Base-by-base conservation (phyloP, 2,113 vertebrate genomes). In the Dissostichus mawsoni region DNA sequence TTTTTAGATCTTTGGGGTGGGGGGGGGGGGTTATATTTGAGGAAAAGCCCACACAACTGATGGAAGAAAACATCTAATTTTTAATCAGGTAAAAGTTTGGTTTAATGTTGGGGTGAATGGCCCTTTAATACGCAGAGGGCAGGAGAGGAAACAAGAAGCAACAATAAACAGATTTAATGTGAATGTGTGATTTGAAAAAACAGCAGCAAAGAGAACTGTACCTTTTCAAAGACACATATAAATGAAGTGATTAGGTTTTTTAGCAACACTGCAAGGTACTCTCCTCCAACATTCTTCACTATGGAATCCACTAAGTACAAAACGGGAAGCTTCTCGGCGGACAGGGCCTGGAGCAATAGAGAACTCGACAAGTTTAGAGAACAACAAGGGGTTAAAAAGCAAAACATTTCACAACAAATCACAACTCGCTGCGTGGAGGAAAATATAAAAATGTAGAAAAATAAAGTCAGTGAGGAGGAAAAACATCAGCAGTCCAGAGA, bases 261-360 rank as follows among this genome's bases (percentile, higher is more conserved):
- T 99, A 97, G 98, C 96, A 97, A 99, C 94, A 98, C 97, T 95
- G 96, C 96, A 93, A 98, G 97, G 97, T 99, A 99, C 66, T 98
- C 96, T 96, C 97, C 96, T 96, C 98, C 98, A 94, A 99, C 97
- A 88, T 99, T 99, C 98, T 99, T 99, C 96, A 99, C 98, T 96
- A 99, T 99, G 96, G 98, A 99, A 96, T 99, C 98, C 98, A 99
- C 99, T 95, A 99, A 97, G 96, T 99, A 99, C 97, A 99, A 98
- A 96, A 99, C 97, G 18, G 98, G 98, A 78, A 99, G 97, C 96
- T 99, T 99, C 97, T 99, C 98, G 89, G 94, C 91, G 86, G 97
- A 55, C 88, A 98, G 96, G 87, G 98, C 98, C 98, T 99, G 95
- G 93, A 96, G 96, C 94, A 94, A 99, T 96, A 98, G 97, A 97